Percentiles rank a stretch among this genome's conserved stretches.
These are phyloP conservation scores for Dipodomys stephensi DNA, from an alignment of 2,113 vertebrate species.

Conservation along the genomic window DNA sequence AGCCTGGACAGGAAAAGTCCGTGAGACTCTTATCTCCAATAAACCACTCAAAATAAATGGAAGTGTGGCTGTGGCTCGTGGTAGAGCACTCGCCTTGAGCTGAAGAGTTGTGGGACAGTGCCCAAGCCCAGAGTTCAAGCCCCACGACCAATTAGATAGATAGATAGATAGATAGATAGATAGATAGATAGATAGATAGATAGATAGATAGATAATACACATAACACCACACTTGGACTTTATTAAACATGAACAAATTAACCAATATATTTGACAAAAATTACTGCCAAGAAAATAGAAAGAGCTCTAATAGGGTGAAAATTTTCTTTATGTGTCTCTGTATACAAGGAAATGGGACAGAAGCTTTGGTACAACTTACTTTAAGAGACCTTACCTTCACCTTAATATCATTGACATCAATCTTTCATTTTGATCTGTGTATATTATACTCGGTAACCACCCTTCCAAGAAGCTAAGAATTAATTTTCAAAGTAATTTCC, in stretches of 20 bases:
- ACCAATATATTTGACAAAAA: neutral
- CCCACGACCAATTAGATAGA: no score
- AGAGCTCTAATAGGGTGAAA: neutral
- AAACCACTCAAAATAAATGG: no score
- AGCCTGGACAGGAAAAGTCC: no score
- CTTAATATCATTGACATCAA: conserved; percentile 77
- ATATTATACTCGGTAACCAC: conserved; percentile 80
- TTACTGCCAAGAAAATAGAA: neutral
- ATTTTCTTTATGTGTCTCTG: conserved; percentile 60
- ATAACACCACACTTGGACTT: neutral
- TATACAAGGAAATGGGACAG: conserved; percentile 50
- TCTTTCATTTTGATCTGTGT: conserved; percentile 84
- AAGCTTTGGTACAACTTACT: conserved; percentile 59
- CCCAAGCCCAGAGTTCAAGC: no score
- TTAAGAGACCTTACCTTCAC: conserved; percentile 85
- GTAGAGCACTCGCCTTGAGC: no score
- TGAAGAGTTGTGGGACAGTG: no score
- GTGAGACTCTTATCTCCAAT: no score
- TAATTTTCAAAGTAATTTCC: conserved; percentile 85
- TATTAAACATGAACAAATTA: neutral
- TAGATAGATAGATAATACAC: neutral
- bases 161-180: no score
- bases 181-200: no score
- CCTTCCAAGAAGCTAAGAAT: conserved; percentile 85
- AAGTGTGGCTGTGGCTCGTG: no score